Base-by-base conservation (phyloP, 64 coral and sea anemone species). In the Orbicella faveolata region DNA sequence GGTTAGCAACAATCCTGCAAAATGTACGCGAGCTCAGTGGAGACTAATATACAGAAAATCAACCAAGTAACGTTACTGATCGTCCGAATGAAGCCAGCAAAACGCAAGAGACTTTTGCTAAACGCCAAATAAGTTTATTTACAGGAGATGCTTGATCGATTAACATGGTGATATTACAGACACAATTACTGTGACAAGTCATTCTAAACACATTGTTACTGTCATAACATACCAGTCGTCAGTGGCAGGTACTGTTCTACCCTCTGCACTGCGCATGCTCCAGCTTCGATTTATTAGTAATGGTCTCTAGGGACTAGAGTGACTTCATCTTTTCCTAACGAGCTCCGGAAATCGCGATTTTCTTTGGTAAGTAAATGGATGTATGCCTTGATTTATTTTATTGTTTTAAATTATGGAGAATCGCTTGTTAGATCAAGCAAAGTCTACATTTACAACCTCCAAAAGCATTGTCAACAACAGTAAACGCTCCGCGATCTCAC, bases 211-310 rank as follows among this genome's bases (percentile, higher is more conserved):
- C 81, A 41, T 48, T 84, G 81, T 48, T 84, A 83, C 81, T 84
- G 81, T 84, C 81, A 84, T 84, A 36, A 44, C 41, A 84, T 66
- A 84, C 81, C 81, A 66, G 81, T 84, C 17, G 23, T 68, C 20
- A 67, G 21, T 23, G 61, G 63, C 81, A 84, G 81, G 81, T 84
- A 63, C 63, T 84, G 8, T 70, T 34, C 17, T 36, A 0, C 6
- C 19, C 19, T 0, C 19, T 9, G 3, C 21, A 48, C 81, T 9
- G 13, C 81, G 81, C 81, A 84, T 69, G 81, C 34, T 41, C 18
- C 1, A 66, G 20, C 19, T 84, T 68, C 19, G 51, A 65, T 84
- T n/a, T 44, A 84, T 84, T 64, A 84, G 81, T 84, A 84, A 84
- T 84, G 62, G 36, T 84, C 34, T 84, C 61, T 44, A 69, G 34